Base-by-base conservation (phyloP, 2,113 vertebrate genomes). In the Struthidea cinerea region DNA sequence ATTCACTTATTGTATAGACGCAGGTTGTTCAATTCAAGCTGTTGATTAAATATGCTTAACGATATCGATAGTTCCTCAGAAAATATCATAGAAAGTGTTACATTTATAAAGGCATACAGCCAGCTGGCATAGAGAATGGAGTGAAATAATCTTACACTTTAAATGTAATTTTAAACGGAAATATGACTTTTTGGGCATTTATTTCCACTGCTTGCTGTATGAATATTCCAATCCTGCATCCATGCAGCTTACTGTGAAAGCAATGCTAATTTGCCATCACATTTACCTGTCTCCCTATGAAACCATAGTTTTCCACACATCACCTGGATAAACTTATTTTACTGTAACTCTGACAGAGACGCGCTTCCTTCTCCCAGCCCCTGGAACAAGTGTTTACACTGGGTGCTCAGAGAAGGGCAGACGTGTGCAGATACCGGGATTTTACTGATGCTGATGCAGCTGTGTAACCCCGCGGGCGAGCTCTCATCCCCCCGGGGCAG, bases 281-380 rank as follows among this genome's bases (percentile, higher is more conserved):
- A 6, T 91, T 70, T 61, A 55, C 59, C 39, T 3, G 1, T 13
- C 46, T 42, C 17, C n/a, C 83, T 44, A 26, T 0, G 4, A 49
- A 90, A 82, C 61, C 5, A 5, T 0, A 5, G 26, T 20, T 78
- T 55, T 35, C 18, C 33, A 44, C 42, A 7, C 42, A 15, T 27
- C 22, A 53, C 57, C 12, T 9, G 23, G 37, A 42, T 24, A 63
- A 96, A 97, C 69, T 96, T 94, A 73, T 63, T 79, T n/a, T 33
- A 13, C 63, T 15, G 32, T 26, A 49, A 53, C 68, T 81, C 80
- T 27, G 56, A 18, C 49, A 30, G 5, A 44, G 35, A 27, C 1
- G 1, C 1, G 8, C 60, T 23, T 41, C 57, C n/a, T 67, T 28
- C 65, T 24, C 1, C 1, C 28, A 3, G 28, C 4, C 32, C 39